These are phyloP conservation scores for Xanthorhoe designata DNA, from an alignment of 2,888 invertebrate genomes.

Conservation along the genomic window DNA sequence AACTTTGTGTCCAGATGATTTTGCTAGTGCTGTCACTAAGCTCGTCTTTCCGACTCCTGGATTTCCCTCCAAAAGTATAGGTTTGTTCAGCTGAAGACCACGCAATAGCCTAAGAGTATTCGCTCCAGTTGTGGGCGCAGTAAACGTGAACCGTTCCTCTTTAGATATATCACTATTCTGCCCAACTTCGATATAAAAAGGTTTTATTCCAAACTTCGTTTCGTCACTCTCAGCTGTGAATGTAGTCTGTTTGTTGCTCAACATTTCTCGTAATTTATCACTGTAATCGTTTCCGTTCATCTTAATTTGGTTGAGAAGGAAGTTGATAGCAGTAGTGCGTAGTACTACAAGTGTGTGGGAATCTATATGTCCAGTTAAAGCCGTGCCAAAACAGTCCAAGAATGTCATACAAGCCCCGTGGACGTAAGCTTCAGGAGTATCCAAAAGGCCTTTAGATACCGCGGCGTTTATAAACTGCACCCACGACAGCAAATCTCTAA, in stretches of 20 bases:
- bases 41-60: slow-evolving; percentile 99
- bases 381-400: slow-evolving; percentile 95
- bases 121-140: slow-evolving; percentile 90
- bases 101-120: slow-evolving; percentile 95
- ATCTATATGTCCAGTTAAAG: slow-evolving; percentile 90
- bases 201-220: slow-evolving; percentile 89
- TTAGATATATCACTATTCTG: slow-evolving; percentile 49
- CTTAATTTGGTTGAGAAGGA: slow-evolving; percentile 84
- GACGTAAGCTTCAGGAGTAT: slow-evolving; percentile 89
- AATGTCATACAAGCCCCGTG: slow-evolving; percentile 97
- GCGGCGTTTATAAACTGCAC: slow-evolving; percentile 93
- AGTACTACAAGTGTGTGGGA: slow-evolving; percentile 75
- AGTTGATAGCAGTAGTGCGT: slow-evolving; percentile 82
- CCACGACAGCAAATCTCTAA: slow-evolving; percentile 97
- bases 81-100: slow-evolving; percentile 95
- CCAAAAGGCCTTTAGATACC: slow-evolving; percentile 70
- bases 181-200: slow-evolving; percentile 90
- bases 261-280: slow-evolving; percentile 59
- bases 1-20: slow-evolving; percentile 92
- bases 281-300: slow-evolving; percentile 69
- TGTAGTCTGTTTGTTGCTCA: slow-evolving; percentile 63
- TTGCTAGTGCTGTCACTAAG: slow-evolving; percentile 95
- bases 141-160: slow-evolving; percentile 87
- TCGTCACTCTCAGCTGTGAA: slow-evolving; percentile 67
- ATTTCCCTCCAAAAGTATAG: slow-evolving; percentile 97